A percentile compares a stretch with the other conserved stretches of the same genome.
Conservation (phyloP, 2,888 invertebrate genomes). For the Panorpa germanica region DNA sequence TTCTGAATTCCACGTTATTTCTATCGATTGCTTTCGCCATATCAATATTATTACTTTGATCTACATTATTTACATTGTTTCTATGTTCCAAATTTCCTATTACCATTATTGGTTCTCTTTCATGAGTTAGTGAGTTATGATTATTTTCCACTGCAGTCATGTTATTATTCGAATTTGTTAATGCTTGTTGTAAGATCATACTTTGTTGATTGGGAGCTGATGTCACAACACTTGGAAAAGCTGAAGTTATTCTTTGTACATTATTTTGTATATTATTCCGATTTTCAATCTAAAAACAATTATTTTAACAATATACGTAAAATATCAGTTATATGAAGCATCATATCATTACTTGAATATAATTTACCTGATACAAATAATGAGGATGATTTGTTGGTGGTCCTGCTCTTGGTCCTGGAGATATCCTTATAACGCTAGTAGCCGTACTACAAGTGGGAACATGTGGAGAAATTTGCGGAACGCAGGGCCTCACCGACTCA, state of each 20-base stretch:
- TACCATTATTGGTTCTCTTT: no score
- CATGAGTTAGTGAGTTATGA: no score
- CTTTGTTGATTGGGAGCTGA: no score
- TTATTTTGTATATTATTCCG: constrained; percentile 22
- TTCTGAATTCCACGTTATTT: not conserved
- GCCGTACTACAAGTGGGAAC: no score
- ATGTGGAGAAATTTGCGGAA: constrained; percentile 20
- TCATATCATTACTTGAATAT: constrained; percentile 4
- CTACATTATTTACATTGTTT: constrained; percentile 28
- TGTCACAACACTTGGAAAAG: no score
- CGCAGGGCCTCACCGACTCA: constrained; percentile 44
- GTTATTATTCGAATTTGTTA: no score
- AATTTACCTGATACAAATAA: constrained; percentile 17
- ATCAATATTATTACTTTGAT: constrained; percentile 13
- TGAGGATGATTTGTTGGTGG: constrained; percentile 24
- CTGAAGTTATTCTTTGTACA: no score
- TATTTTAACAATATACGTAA: not conserved
- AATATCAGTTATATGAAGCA: not conserved
- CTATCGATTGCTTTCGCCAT: not conserved
- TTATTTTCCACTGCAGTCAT: no score
- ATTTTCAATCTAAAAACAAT: constrained; percentile 24
- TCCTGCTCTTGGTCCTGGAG: constrained; percentile 40
- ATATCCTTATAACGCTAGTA: constrained; percentile 70
- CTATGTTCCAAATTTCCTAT: no score
- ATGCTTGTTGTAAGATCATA: no score